These are phyloP conservation scores for Melipona quadrifasciata DNA, from an alignment of 1,140 invertebrate species.

Conservation along the genomic window DNA sequence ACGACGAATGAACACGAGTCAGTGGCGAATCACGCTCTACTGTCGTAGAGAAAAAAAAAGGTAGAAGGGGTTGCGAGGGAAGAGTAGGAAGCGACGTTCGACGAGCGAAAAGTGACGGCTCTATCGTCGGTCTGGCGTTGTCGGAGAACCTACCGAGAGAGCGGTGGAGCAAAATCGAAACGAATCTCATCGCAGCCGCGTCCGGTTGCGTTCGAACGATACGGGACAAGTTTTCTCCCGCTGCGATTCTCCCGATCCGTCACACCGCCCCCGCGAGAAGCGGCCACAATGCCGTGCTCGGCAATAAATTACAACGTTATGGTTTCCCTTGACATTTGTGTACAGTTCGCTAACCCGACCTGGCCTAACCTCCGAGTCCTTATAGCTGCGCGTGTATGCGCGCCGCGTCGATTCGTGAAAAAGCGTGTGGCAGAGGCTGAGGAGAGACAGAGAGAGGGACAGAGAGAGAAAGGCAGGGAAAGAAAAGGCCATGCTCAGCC, in stretches of 20 bases:
- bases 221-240: slow-evolving; percentile 69
- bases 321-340: slow-evolving; percentile 79
- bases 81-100: not conserved
- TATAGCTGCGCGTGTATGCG: slow-evolving; percentile 58
- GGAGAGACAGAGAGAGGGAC: not conserved
- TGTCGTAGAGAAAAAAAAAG: no score
- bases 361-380: slow-evolving; percentile 77
- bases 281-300: slow-evolving; percentile 74
- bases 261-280: slow-evolving; percentile 78
- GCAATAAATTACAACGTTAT: slow-evolving; percentile 82
- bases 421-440: not conserved
- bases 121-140: not conserved
- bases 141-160: not conserved
- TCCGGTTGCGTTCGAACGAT: slow-evolving; percentile 60
- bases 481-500: slow-evolving; percentile 49
- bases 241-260: slow-evolving; percentile 72
- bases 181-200: slow-evolving; percentile 44
- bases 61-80: not conserved
- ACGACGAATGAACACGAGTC: not conserved
- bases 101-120: not conserved
- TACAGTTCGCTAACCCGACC: slow-evolving; percentile 78
- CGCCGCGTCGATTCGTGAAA: slow-evolving; percentile 53
- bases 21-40: not conserved
- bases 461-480: slow-evolving; percentile 1
- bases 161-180: slow-evolving; percentile 33